Evolutionary conservation across 2,113 vertebrate genomes (phyloP).

Genomic region (Apeltes quadracus): DNA sequence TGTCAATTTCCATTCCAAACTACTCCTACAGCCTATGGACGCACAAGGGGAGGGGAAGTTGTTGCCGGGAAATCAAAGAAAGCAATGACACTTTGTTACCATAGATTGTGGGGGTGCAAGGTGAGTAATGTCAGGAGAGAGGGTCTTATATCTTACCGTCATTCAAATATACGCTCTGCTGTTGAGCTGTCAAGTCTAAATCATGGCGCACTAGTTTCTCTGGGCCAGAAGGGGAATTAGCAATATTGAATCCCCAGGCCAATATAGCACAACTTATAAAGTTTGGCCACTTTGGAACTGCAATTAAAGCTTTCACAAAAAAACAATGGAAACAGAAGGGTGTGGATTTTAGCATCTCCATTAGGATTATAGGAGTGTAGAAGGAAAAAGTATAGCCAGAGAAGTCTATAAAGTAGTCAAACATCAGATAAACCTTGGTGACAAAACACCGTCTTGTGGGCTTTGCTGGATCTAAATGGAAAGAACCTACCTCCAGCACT

Average conservation of each 20-base stretch:
- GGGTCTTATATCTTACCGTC: conserved; percentile 64
- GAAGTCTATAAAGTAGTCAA: conserved; percentile 18
- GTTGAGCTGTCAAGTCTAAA: conserved; percentile 67
- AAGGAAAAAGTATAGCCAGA: conserved; percentile 19
- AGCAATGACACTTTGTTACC: conserved; percentile 35
- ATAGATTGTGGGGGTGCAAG: conserved; percentile 56
- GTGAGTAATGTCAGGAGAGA: conserved; percentile 61
- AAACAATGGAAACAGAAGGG: conserved; percentile 5
- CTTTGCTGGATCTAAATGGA: conserved; percentile 30
- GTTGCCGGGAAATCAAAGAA: conserved; percentile 43
- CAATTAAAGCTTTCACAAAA: conserved; percentile 37
- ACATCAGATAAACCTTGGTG: conserved; percentile 24
- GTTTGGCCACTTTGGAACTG: conserved; percentile 30
- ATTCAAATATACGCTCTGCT: conserved; percentile 69
- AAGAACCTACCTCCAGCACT: conserved; percentile 21
- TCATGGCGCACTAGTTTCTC: conserved; percentile 59
- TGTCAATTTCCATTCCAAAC: conserved; percentile 76
- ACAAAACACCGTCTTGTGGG: conserved; percentile 6
- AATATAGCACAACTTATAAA: conserved; percentile 54
- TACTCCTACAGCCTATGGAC: conserved; percentile 48
- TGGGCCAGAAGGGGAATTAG: conserved; percentile 76
- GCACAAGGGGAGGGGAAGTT: conserved; percentile 31
- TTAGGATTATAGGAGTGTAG: conserved; percentile 8
- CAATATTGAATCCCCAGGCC: conserved; percentile 65
- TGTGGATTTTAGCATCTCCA: conserved; percentile 21